Evolutionary conservation across 2,113 vertebrate genomes (phyloP).

Genomic region (Ophiodon elongatus): DNA sequence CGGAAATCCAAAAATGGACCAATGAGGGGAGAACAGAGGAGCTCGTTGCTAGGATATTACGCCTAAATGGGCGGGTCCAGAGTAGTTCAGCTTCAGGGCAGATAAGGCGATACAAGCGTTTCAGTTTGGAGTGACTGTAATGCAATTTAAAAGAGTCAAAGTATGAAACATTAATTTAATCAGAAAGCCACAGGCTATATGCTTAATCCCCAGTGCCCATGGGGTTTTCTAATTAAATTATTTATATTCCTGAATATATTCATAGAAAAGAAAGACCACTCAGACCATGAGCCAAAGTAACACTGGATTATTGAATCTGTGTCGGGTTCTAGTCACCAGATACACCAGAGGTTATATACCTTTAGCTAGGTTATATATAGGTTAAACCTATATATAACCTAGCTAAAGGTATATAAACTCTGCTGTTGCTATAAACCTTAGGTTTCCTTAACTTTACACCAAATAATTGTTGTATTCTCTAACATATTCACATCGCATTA

Average conservation of each 20-base stretch:
- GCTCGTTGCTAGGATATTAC: conserved; percentile 21
- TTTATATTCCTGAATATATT: neutral
- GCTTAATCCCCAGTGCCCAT: no score
- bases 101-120: neutral
- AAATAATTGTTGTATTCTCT: neutral
- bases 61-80: conserved; percentile 33
- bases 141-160: neutral
- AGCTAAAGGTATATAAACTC: no score
- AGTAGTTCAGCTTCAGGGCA: neutral
- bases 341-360: no score
- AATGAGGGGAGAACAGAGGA: conserved; percentile 59
- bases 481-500: neutral
- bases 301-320: neutral
- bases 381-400: no score
- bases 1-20: conserved; percentile 72
- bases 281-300: neutral
- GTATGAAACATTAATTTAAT: neutral
- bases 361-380: no score
- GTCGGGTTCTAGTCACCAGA: no score
- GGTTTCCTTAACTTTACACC: no score
- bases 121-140: neutral
- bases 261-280: neutral
- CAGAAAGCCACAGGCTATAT: neutral
- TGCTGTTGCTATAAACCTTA: no score
- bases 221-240: no score